These are phyloP conservation scores for Epinotia nisella DNA, from an alignment of 2,888 invertebrate species.

Conservation along the genomic window DNA sequence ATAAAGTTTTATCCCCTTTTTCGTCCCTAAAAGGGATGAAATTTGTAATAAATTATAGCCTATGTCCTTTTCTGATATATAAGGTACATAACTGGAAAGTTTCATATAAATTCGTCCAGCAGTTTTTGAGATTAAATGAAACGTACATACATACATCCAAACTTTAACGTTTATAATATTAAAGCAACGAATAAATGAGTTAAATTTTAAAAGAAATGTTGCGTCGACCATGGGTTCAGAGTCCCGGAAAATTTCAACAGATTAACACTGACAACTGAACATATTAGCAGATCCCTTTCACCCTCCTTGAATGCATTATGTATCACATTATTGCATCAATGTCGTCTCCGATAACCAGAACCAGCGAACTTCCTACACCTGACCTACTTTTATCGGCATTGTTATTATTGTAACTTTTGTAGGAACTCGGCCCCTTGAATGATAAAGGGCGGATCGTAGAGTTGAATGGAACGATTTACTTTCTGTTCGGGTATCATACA, in stretches of 20 bases:
- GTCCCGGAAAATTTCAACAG: constrained; percentile 16
- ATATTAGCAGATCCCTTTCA: constrained; percentile 44
- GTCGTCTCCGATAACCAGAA: constrained; percentile 48
- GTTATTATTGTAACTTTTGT: constrained; percentile 22
- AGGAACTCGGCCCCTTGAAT: constrained; percentile 1
- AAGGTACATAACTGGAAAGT: too few relatives aligned
- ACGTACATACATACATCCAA: too few relatives aligned
- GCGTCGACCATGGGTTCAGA: constrained; percentile 9
- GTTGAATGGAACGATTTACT: neutral
- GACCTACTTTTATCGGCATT: constrained; percentile 36
- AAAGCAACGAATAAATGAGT: too few relatives aligned
- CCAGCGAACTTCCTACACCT: constrained; percentile 58
- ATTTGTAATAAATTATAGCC: too few relatives aligned
- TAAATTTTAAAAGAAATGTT: neutral
- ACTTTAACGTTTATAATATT: too few relatives aligned
- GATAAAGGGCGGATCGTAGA: neutral
- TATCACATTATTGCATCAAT: constrained; percentile 51
- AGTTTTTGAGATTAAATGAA: too few relatives aligned
- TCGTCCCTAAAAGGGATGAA: too few relatives aligned
- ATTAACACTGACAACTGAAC: constrained; percentile 26
- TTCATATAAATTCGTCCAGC: too few relatives aligned
- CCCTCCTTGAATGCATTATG: constrained; percentile 47
- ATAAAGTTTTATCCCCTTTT: too few relatives aligned
- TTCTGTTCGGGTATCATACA: neutral
- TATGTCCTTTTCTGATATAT: too few relatives aligned